Evolutionary conservation across 2,113 vertebrate species (phyloP).

Genomic region (Telmatochromis brachygnathus): DNA sequence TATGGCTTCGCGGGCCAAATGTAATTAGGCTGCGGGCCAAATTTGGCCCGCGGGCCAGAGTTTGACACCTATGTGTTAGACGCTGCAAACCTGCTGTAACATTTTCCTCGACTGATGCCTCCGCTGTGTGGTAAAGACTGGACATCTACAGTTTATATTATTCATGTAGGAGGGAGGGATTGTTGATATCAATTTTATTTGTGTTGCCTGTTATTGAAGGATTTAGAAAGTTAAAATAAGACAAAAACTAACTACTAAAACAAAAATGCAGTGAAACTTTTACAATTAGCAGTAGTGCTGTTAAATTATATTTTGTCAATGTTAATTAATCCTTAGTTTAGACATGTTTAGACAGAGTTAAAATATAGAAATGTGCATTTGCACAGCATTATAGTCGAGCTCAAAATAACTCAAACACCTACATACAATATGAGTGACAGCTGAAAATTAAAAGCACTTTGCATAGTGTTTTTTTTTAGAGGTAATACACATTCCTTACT

Average conservation of each 20-base stretch:
- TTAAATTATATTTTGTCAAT: neutral
- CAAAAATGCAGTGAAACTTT: neutral
- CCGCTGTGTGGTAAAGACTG: neutral
- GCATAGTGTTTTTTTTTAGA: neutral
- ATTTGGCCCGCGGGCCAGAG: too few relatives aligned
- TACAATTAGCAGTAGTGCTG: neutral
- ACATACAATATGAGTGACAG: neutral
- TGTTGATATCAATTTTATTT: accelerated
- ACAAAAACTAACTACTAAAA: neutral
- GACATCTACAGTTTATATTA: neutral
- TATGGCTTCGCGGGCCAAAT: too few relatives aligned
- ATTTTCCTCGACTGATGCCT: neutral
- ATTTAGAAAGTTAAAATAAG: neutral
- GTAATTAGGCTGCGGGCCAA: too few relatives aligned
- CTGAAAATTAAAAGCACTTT: neutral
- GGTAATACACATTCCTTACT: neutral
- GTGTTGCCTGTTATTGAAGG: neutral
- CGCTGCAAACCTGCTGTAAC: neutral
- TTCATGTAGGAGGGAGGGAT: neutral
- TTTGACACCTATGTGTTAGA: too few relatives aligned
- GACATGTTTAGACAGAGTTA: neutral
- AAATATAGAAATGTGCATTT: neutral
- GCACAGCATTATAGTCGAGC: accelerated
- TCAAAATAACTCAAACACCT: neutral
- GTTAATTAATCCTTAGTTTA: neutral